phyloP scores from a whole-genome alignment of 2,888 invertebrate genomes.

The Anaspis maculata region DNA sequence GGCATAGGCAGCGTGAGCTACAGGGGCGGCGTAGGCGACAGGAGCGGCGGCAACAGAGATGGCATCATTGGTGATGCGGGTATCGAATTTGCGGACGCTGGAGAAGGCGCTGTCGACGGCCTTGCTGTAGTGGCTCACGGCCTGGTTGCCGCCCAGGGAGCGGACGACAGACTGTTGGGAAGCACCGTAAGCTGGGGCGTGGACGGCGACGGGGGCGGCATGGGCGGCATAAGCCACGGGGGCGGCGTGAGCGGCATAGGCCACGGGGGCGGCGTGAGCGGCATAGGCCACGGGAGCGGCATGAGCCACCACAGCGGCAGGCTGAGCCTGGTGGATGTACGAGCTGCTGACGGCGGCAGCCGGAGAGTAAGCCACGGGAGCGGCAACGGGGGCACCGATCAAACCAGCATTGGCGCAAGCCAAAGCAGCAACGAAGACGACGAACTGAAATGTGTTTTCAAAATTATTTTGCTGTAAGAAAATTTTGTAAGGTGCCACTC shows the following conservation, averaged over 20 bases:
- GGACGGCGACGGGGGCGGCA: slow-evolving; percentile 35
- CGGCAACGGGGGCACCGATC: slow-evolving; percentile 32
- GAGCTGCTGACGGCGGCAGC: slow-evolving; percentile 34
- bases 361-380: slow-evolving; percentile 27
- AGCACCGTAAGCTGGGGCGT: slow-evolving; percentile 36
- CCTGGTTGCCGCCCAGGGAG: slow-evolving; percentile 48
- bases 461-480: slow-evolving; percentile 2
- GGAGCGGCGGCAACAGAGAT: slow-evolving; percentile 19
- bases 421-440: slow-evolving; percentile 51
- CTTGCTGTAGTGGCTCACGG: slow-evolving; percentile 47
- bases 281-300: slow-evolving; percentile 37
- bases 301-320: slow-evolving; percentile 35
- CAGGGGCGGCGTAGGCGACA: slow-evolving; percentile 20
- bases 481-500: slow-evolving; percentile 15
- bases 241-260: slow-evolving; percentile 28
- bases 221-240: slow-evolving; percentile 36
- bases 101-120: slow-evolving; percentile 53
- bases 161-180: slow-evolving; percentile 51
- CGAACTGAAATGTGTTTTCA: slow-evolving; percentile 36
- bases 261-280: slow-evolving; percentile 24
- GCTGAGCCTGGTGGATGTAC: slow-evolving; percentile 16
- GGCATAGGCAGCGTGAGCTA: slow-evolving; percentile 29
- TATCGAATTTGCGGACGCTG: slow-evolving; percentile 52
- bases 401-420: slow-evolving; percentile 54
- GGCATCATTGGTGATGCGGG: slow-evolving; percentile 50